Conservation (phyloP, 2,888 invertebrate species). For the Amblyteles armatorius region DNA sequence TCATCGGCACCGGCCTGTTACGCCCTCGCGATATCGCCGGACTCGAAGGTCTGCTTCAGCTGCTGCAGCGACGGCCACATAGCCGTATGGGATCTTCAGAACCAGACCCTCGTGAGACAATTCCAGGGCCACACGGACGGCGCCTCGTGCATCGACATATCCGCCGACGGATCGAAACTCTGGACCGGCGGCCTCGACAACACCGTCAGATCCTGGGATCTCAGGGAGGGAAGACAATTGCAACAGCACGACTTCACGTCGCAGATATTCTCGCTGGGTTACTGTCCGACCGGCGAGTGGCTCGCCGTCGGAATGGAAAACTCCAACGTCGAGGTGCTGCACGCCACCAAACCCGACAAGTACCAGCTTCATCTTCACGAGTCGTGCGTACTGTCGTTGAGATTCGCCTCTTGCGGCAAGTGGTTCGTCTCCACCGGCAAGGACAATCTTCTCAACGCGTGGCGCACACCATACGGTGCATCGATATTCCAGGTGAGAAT, state of each 20-base stretch:
- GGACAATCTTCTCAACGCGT: conserved; percentile 97
- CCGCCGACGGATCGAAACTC: conserved; percentile 95
- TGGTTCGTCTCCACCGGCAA: conserved; percentile 98
- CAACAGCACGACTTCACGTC: conserved; percentile 97
- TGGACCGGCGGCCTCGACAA: conserved; percentile 99
- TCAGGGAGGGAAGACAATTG: conserved; percentile 95
- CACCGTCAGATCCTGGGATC: conserved; percentile 97
- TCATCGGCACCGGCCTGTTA: conserved; percentile 98
- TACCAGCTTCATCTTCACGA: conserved; percentile 98
- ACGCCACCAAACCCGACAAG: conserved; percentile 95
- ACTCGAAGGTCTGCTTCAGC: conserved; percentile 98
- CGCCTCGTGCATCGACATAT: conserved; percentile 97
- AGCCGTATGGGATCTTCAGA: conserved; percentile 98
- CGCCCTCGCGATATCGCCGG: conserved; percentile 97
- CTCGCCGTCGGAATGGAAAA: conserved; percentile 99
- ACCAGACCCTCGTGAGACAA: conserved; percentile 94
- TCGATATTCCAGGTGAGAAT: conserved; percentile 95
- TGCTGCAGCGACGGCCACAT: conserved; percentile 99
- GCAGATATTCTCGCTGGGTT: conserved; percentile 97
- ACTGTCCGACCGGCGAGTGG: conserved; percentile 98
- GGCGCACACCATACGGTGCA: conserved; percentile 97
- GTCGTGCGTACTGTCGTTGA: conserved; percentile 96
- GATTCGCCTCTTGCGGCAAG: conserved; percentile 97
- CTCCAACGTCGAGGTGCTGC: conserved; percentile 96
- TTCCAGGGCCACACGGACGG: conserved; percentile 98